These are phyloP conservation scores for Asarcornis scutulata DNA, from an alignment of 2,113 vertebrate genomes.

Conservation along the genomic window DNA sequence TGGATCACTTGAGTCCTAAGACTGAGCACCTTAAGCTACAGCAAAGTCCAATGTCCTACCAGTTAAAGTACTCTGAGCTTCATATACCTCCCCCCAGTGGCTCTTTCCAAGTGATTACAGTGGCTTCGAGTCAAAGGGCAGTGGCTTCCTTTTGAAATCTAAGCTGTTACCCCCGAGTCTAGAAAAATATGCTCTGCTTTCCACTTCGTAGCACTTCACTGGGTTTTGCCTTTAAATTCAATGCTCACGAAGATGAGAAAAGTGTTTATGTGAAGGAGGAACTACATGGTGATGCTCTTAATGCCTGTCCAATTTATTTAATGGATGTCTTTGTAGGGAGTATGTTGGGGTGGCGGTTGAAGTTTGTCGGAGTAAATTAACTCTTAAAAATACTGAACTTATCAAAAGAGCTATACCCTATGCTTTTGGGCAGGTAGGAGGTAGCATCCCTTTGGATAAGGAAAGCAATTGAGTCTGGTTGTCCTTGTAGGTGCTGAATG, in stretches of 20 bases:
- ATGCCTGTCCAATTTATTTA: neutral
- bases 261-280: neutral
- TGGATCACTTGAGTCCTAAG: neutral
- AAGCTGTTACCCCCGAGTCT: neutral
- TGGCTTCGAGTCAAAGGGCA: neutral
- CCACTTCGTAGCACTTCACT: neutral
- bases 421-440: neutral
- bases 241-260: neutral
- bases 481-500: neutral
- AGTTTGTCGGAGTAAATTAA: neutral
- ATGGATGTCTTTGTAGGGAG: neutral
- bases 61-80: neutral
- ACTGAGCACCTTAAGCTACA: neutral
- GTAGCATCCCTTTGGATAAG: neutral
- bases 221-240: neutral
- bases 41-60: neutral
- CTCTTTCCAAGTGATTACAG: neutral
- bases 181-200: neutral
- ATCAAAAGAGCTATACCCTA: accelerated
- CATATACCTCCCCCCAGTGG: neutral
- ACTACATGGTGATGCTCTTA: neutral
- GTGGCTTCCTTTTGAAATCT: neutral
- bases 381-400: neutral
- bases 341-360: neutral
- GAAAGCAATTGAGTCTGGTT: neutral